A percentile compares a stretch with the other conserved stretches of the same genome.
phyloP scores from a whole-genome alignment of 2,888 invertebrate genomes.

The Chydorus sphaericus region DNA sequence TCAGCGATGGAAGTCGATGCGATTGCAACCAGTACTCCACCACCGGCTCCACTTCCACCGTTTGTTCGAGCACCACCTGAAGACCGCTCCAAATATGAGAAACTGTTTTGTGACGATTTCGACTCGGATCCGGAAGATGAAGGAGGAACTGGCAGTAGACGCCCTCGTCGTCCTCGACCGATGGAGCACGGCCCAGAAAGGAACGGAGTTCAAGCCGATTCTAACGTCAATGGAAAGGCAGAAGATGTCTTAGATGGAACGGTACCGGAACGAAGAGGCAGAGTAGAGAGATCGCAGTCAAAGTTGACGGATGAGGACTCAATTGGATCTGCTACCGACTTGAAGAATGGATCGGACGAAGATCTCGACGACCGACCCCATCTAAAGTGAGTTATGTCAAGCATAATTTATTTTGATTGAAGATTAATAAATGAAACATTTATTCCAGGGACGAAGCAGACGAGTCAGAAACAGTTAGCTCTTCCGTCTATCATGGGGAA shows the following conservation, averaged over 20 bases:
- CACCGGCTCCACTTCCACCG: neutral
- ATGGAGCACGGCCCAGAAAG: no score
- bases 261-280: conserved; percentile 17
- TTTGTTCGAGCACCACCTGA: conserved; percentile 37
- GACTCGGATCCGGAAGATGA: conserved; percentile 29
- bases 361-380: conserved; percentile 31
- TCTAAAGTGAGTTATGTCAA: conserved; percentile 23
- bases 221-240: conserved; percentile 16
- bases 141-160: neutral
- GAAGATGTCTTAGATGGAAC: conserved; percentile 17
- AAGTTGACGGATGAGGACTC: conserved; percentile 36
- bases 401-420: conserved; percentile 26
- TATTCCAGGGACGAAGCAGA: conserved; percentile 22
- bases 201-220: no score
- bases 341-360: conserved; percentile 33
- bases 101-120: conserved; percentile 44
- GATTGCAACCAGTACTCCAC: neutral
- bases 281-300: conserved; percentile 17
- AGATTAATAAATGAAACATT: no score
- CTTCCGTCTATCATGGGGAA: conserved; percentile 54
- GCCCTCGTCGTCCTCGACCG: no score
- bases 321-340: conserved; percentile 55
- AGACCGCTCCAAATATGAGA: conserved; percentile 61
- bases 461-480: conserved; percentile 47
- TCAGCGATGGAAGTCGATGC: neutral